phyloP scores from a whole-genome alignment of 2,797 vertebrate genomes.

The Molothrus ater region DNA sequence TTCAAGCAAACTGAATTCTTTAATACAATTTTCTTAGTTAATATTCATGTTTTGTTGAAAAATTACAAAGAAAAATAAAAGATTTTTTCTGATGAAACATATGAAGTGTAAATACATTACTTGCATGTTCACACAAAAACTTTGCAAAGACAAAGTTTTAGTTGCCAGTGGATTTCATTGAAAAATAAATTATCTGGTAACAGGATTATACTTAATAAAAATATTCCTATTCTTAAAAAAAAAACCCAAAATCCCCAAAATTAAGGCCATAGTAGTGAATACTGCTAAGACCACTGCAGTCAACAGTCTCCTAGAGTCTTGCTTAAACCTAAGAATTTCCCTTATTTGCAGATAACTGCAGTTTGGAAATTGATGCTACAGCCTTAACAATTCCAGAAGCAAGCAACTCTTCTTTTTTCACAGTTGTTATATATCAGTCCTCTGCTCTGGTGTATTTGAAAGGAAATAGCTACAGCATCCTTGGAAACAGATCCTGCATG shows the following conservation, averaged over 20 bases:
- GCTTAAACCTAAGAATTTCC: background rate
- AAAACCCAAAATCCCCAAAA: accelerated
- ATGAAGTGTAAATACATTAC: background rate
- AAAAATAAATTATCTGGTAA: background rate
- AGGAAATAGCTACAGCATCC: background rate
- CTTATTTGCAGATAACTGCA: background rate
- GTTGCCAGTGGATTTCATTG: accelerated
- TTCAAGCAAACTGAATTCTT: background rate
- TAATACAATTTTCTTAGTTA: background rate
- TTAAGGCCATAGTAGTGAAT: background rate
- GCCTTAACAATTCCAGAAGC: background rate
- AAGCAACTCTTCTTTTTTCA: background rate
- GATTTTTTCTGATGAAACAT: background rate
- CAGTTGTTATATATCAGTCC: background rate
- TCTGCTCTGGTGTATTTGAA: background rate
- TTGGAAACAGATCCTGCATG: background rate
- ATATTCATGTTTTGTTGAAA: background rate
- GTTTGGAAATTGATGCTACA: background rate
- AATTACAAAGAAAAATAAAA: background rate
- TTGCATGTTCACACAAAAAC: background rate
- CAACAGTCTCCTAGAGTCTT: background rate
- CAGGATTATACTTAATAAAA: background rate
- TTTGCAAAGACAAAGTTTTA: background rate
- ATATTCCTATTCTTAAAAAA: background rate
- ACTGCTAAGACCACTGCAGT: background rate